Percentiles rank a stretch among this genome's conserved stretches.
These are phyloP conservation scores for Pterobdella sp. DNA, from an alignment of 2,888 invertebrate species.

Conservation along the genomic window DNA sequence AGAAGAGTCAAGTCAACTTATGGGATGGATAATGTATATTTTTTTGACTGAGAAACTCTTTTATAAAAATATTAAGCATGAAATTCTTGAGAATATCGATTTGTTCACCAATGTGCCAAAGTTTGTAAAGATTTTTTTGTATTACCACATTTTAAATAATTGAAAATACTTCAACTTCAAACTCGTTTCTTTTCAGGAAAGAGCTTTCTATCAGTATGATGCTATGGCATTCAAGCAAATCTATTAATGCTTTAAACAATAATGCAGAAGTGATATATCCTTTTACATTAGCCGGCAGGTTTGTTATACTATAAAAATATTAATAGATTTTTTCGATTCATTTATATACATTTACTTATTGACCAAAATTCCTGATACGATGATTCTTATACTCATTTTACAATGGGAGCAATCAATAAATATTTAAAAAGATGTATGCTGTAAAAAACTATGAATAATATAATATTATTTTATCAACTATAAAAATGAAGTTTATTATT, in stretches of 20 bases:
- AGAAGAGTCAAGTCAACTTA: background rate
- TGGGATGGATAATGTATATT: background rate
- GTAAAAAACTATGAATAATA: too few species aligned
- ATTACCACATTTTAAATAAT: background rate
- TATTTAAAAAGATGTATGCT: too few species aligned
- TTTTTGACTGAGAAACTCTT: background rate
- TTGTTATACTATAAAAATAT: background rate
- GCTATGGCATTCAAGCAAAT: background rate
- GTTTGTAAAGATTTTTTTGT: background rate
- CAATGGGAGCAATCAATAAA: too few species aligned
- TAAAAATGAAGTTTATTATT: too few species aligned
- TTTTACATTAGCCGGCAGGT: background rate
- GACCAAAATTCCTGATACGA: too few species aligned
- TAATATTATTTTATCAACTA: too few species aligned
- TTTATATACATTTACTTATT: too few species aligned
- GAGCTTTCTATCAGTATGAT: background rate
- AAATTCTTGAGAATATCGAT: background rate
- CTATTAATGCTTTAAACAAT: background rate
- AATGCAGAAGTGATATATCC: background rate
- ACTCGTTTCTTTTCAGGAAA: background rate
- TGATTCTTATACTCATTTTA: too few species aligned
- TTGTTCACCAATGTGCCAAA: conserved; percentile 4
- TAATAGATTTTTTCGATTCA: background rate
- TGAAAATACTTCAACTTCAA: background rate
- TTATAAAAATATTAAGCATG: background rate